A percentile compares a stretch with the other conserved stretches of the same genome.
Conservation (phyloP, 2,888 invertebrate species). For the Bhutanitis thaidina region DNA sequence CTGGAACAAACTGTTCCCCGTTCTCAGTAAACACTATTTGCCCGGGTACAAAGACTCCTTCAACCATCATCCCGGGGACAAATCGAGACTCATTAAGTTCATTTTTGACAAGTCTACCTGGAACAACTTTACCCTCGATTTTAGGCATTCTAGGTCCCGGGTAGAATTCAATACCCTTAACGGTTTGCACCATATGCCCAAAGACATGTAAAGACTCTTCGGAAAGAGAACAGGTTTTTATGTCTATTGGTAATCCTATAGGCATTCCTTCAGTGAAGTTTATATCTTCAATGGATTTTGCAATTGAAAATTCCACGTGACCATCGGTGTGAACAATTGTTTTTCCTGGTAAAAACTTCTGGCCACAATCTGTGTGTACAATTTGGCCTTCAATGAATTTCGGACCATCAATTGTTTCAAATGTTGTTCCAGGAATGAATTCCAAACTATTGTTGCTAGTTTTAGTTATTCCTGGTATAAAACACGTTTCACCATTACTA, state of each 20-base stretch:
- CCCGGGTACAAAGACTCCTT: conserved; percentile 84
- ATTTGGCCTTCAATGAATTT: conserved; percentile 85
- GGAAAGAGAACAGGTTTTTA: conserved; percentile 72
- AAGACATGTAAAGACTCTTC: conserved; percentile 79
- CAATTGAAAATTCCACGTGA: conserved; percentile 79
- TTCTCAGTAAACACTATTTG: conserved; percentile 84
- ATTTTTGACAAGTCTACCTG: conserved; percentile 82
- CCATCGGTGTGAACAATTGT: conserved; percentile 72
- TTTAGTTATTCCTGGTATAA: conserved; percentile 81
- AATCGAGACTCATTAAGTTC: conserved; percentile 82
- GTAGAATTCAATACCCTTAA: conserved; percentile 83
- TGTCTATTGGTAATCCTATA: conserved; percentile 79
- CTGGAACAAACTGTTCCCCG: conserved; percentile 85
- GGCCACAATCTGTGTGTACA: conserved; percentile 78
- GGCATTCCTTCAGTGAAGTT: conserved; percentile 76
- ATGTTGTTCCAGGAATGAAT: conserved; percentile 82
- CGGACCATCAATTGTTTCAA: conserved; percentile 81
- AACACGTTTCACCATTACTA: conserved; percentile 72
- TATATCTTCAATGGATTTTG: conserved; percentile 79
- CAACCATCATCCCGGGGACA: conserved; percentile 84
- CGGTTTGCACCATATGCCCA: conserved; percentile 84
- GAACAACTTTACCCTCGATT: conserved; percentile 80
- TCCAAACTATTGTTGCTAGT: conserved; percentile 57
- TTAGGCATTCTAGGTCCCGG: conserved; percentile 77
- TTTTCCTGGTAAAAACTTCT: conserved; percentile 83